phyloP scores from a whole-genome alignment of 2,797 vertebrate genomes.

The Lindbergichthys nudifrons region DNA sequence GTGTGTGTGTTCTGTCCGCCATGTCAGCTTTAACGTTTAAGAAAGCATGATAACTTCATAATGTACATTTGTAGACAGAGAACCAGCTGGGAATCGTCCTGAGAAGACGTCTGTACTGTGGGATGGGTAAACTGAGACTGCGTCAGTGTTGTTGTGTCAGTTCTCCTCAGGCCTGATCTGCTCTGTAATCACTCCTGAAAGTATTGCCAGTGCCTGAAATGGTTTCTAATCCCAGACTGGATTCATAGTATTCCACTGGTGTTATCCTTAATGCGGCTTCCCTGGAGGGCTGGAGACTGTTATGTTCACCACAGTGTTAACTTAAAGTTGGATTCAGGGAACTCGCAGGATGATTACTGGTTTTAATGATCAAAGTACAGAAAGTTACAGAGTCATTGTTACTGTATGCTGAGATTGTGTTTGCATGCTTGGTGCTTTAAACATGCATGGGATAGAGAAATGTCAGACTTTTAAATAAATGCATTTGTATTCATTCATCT shows the following conservation, averaged over 20 bases:
- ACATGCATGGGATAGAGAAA: constrained; percentile 58
- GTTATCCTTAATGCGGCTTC: constrained; percentile 20
- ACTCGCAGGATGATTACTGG: constrained; percentile 19
- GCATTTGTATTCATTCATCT: constrained; percentile 44
- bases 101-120: constrained; percentile 18
- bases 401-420: constrained; percentile 3
- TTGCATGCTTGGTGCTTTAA: constrained; percentile 65
- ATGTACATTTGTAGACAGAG: constrained; percentile 45
- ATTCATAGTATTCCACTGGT: constrained; percentile 38
- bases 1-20: constrained; percentile 50
- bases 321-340: constrained; percentile 55
- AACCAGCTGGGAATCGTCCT: constrained; percentile 12
- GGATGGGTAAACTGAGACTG: constrained; percentile 18
- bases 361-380: constrained; percentile 12
- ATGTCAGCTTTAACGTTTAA: constrained; percentile 40
- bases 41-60: constrained; percentile 32
- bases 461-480: constrained; percentile 61
- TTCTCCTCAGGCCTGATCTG: background rate
- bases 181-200: constrained; percentile 7
- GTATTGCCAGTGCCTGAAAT: constrained; percentile 26
- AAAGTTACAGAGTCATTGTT: constrained; percentile 8
- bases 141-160: constrained; percentile 22
- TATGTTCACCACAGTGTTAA: constrained; percentile 33
- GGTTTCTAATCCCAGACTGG: constrained; percentile 12
- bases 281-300: constrained; percentile 37